Conservation (phyloP, 2,113 vertebrate species). For the Sus scrofa region DNA sequence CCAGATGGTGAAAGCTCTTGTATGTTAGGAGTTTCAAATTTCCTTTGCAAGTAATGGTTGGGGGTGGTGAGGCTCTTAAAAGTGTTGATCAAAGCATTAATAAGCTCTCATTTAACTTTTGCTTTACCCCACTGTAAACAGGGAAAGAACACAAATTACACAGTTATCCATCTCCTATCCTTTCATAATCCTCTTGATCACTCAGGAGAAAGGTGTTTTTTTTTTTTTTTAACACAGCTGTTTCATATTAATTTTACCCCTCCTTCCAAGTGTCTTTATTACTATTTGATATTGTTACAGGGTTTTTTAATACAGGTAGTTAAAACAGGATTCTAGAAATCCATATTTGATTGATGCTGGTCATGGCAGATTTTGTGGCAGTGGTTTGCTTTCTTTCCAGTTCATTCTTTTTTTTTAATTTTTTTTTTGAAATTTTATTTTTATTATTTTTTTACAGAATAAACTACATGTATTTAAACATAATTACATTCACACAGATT, state of each 20-base stretch:
- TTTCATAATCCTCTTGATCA: background rate
- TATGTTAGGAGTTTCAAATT: background rate
- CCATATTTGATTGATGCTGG: background rate
- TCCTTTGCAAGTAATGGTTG: background rate
- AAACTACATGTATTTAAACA: no score
- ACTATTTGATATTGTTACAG: background rate
- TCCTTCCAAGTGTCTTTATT: background rate
- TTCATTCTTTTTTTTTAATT: constrained; percentile 45
- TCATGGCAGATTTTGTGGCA: background rate
- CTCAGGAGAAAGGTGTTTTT: background rate
- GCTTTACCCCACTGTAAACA: background rate
- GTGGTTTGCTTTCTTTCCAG: background rate
- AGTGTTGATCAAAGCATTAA: background rate
- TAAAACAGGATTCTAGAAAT: background rate
- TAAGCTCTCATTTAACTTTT: background rate
- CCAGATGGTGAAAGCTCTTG: background rate
- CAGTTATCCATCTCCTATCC: background rate
- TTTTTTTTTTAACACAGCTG: background rate
- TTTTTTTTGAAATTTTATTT: no score
- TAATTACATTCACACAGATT: no score
- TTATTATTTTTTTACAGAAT: no score
- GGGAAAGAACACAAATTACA: background rate
- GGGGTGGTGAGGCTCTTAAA: background rate
- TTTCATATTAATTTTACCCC: background rate
- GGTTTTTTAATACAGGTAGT: background rate